Evolutionary conservation across 2,888 invertebrate species (phyloP), one percentile per base, ranked within the genome.

Genomic region (Cerastis rubricosa): DNA sequence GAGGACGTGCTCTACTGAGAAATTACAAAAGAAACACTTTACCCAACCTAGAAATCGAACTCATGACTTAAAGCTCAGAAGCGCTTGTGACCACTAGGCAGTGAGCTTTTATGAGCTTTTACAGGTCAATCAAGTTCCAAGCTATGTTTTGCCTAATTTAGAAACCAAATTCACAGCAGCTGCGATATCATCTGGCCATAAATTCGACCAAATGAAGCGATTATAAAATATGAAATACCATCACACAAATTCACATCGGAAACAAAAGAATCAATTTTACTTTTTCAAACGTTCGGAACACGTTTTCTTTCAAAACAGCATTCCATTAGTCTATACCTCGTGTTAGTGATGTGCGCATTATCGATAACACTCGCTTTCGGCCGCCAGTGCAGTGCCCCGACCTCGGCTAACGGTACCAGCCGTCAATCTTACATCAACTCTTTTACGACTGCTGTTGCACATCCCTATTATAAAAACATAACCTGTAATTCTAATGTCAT

Each of bases 371-470:
- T 93, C 90, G 91, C 91, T 93, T 92, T 94, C 90, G 91, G 91
- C 89, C 88, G 87, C 90, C 92, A 93, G 93, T 93, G 92, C 93
- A 93, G 90, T 93, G 93, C 92, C 92, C 92, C 93, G 94, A 93
- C 92, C 92, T 90, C 89, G 82, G 83, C 85, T 94, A 95, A 94
- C 95, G 95, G 95, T 92, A 91, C 88, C 89, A 90, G 86, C 92
- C 93, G 94, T 95, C 95, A 94, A 94, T 94, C 95, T 94, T 89
- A 79, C 91, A 94, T 94, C 94, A 93, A 93, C 93, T 86, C 92
- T 89, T 89, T 92, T 90, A 91, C 90, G 89, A 90, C 88, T 89
- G 88, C 91, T 78, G 89, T 87, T 90, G 89, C 90, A 88, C 89
- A 86, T 89, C 90, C 83, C 87, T 90, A 90, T 89, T 86, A 89